A percentile compares a stretch with the other conserved stretches of the same genome.
Evolutionary conservation across 2,797 vertebrate species (phyloP).

Genomic region (Knipowitschia caucasica): DNA sequence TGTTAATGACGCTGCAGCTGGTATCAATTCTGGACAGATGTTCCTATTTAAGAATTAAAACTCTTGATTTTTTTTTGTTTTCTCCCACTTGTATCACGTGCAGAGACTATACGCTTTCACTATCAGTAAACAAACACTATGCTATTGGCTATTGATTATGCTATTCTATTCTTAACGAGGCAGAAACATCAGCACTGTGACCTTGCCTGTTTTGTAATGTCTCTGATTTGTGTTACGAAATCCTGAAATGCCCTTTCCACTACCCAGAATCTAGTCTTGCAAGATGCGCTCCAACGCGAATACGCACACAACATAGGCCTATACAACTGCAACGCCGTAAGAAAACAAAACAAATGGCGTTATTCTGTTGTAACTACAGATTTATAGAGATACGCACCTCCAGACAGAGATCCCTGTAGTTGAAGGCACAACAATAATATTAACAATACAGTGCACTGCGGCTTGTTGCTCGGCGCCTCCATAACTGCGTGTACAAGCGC

Average conservation of each 20-base stretch:
- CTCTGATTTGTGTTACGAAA: slow-evolving; percentile 4
- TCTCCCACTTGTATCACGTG: slow-evolving; percentile 5
- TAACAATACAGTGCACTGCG: slow-evolving; percentile 8
- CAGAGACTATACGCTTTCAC: background rate
- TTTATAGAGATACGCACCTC: slow-evolving; percentile 51
- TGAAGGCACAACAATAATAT: slow-evolving; percentile 25
- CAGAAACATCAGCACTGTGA: background rate
- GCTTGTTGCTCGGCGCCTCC: slow-evolving; percentile 38
- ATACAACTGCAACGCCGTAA: background rate
- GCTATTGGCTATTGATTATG: background rate
- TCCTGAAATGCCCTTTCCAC: background rate
- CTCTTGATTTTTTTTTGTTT: slow-evolving; percentile 3
- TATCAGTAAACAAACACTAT: background rate
- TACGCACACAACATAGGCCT: slow-evolving; percentile 20
- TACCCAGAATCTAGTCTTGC: background rate
- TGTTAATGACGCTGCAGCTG: background rate
- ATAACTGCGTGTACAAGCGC: slow-evolving; percentile 39
- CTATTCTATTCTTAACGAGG: no score
- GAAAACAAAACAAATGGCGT: background rate
- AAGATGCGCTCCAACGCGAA: background rate
- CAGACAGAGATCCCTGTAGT: slow-evolving; percentile 17
- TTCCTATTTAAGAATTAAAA: slow-evolving; percentile 29
- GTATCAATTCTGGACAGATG: slow-evolving; percentile 10
- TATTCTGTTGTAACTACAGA: background rate
- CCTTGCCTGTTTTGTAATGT: slow-evolving; percentile 12